Evolutionary conservation across 2,888 invertebrate species (phyloP), one percentile per base, ranked within the genome.

Genomic region (Matsumyia berberina): DNA sequence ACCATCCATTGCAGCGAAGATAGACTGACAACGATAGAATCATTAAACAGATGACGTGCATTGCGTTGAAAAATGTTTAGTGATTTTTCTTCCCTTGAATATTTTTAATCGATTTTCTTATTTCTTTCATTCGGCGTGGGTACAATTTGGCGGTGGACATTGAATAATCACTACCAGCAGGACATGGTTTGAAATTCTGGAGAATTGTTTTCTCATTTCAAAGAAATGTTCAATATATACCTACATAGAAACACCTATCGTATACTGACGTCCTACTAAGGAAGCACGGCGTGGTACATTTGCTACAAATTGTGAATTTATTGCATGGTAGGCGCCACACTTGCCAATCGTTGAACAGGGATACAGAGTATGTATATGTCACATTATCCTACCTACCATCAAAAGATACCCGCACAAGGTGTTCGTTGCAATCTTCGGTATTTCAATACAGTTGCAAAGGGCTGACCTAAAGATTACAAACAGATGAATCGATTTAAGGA

Each of bases 211-310:
- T 60, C 24, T 42, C 15, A 46, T 49, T 67, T 67, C 46, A 67
- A 69, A 69, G 60, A n/a, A n/a, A n/a, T n/a, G n/a, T n/a, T n/a
- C n/a, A n/a, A n/a, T n/a, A n/a, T n/a, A n/a, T n/a, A n/a, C n/a
- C n/a, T n/a, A n/a, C n/a, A 17, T 17, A 9, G 19, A 17, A 46
- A 37, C 12, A 39, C 33, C 24, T 24, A 24, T n/a, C n/a, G n/a
- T n/a, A n/a, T n/a, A n/a, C n/a, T 19, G 49, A 44, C 60, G 55
- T 76, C 81, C 81, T 81, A 81, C 81, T 76, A 76, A 81, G 81
- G 81, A 69, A 76, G 81, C 81, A 12, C 69, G 15, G 76, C 69
- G 55, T 69, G 81, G 5, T 69, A 37, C 39, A 53, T 70, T 64
- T 66, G 62, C 3, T 51, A 70, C 57, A 64, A 80, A 58, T 74